Base-by-base conservation (phyloP, 2,888 invertebrate genomes). In the Baccha elongata region DNA sequence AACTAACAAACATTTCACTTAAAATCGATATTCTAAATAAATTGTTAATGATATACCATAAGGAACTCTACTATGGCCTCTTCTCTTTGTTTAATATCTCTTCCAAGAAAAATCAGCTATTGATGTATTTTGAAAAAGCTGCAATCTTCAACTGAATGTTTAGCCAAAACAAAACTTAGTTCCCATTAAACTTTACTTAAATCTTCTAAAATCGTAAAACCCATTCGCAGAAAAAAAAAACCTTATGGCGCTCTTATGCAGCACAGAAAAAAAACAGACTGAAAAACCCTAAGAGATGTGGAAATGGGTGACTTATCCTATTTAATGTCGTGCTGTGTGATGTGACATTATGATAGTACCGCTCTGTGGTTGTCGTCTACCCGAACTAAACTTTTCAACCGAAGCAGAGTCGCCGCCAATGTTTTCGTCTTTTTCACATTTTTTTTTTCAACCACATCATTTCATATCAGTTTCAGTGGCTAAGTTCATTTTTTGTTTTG, bases 321-420 rank as follows among this genome's bases (percentile, higher is more conserved):
- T 84, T 84, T 79, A 73, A 84, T 84, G 84, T 84, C 84, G 84
- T 84, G 84, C 84, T 84, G 79, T 74, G 79, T 79, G 84, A 84
- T 84, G 84, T 84, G 84, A 84, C 84, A 84, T 84, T 84, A 84
- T 79, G 84, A 84, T 84, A 84, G 83, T 68, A 68, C 48, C 40
- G 62, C 58, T 52, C 48, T 69, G 55, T 67, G 55, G 83, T 15
- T 65, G 73, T 60, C 46, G 64, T 69, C 44, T 52, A 23, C 64
- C 23, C 50, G 10, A 46, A 15, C 23, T 35, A 35, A 37, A 50
- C 42, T 50, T 46, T 55, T 32, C 23, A 37, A 58, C 58, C 44
- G 32, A 35, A 71, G 42, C 23, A 37, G 44, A 65, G 65, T 53
- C 50, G 65, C 71, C 64, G 65, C 40, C 55, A 64, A 65, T 48